phyloP scores from a whole-genome alignment of 2,113 vertebrate species.

The Elgaria multicarinata region DNA sequence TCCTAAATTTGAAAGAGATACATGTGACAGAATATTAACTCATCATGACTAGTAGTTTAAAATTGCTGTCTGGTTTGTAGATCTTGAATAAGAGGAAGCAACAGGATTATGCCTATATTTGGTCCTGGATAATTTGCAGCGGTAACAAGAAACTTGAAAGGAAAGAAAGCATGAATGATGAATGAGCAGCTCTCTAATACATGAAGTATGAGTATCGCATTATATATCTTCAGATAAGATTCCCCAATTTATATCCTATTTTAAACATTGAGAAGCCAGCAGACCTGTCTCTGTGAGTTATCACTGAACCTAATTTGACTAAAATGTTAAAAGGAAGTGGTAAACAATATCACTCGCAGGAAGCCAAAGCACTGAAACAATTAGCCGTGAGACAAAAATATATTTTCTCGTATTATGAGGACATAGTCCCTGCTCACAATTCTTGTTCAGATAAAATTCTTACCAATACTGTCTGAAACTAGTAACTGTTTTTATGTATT shows the following conservation, averaged over 20 bases:
- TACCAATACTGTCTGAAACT: not conserved
- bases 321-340: slow-evolving; percentile 18
- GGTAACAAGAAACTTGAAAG: slow-evolving; percentile 23
- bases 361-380: slow-evolving; percentile 6
- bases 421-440: not conserved
- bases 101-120: not conserved
- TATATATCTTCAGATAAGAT: not conserved
- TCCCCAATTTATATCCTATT: not conserved
- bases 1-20: not conserved
- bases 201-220: too few species aligned
- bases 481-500: not conserved
- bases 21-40: not conserved
- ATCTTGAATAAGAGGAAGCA: not conserved
- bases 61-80: not conserved
- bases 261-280: not conserved
- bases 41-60: not conserved
- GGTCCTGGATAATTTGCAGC: slow-evolving; percentile 11
- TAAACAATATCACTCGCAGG: slow-evolving; percentile 13
- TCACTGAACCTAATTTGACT: not conserved
- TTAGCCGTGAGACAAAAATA: not conserved
- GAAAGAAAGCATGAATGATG: not conserved
- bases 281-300: not conserved
- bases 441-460: not conserved
- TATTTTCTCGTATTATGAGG: not conserved
- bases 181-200: slow-evolving; percentile 39